phyloP scores from a whole-genome alignment of 2,888 invertebrate genomes.

The Micoletzkya japonica region DNA sequence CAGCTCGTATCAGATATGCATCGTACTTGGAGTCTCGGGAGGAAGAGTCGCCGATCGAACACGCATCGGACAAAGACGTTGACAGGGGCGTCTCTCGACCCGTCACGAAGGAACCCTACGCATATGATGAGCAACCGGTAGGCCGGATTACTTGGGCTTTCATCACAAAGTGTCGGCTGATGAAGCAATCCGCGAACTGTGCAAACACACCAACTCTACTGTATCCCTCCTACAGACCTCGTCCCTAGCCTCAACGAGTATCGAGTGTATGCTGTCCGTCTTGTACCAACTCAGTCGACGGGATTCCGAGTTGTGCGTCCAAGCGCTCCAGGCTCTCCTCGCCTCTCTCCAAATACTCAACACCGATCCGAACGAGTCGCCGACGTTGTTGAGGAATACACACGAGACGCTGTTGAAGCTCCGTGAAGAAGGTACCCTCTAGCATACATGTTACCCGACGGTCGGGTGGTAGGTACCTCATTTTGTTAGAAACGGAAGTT shows the following conservation, averaged over 20 bases:
- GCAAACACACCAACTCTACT: background rate
- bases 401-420: slow-evolving; percentile 33
- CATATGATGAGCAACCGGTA: no score
- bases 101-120: no score
- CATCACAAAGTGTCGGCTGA: no score
- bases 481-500: no score
- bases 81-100: no score
- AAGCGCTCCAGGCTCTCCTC: slow-evolving; percentile 79
- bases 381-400: slow-evolving; percentile 19
- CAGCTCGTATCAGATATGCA: background rate
- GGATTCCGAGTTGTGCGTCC: slow-evolving; percentile 82
- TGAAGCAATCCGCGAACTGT: no score
- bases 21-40: background rate
- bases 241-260: slow-evolving; percentile 67
- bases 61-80: no score
- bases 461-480: no score
- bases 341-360: slow-evolving; percentile 86
- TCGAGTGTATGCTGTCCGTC: slow-evolving; percentile 82
- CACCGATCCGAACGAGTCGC: slow-evolving; percentile 1
- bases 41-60: no score
- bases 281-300: slow-evolving; percentile 82
- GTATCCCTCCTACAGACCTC: slow-evolving; percentile 35
- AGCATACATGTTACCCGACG: no score
- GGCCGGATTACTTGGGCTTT: no score
- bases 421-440: slow-evolving; percentile 42